Conservation (phyloP, 2,113 vertebrate species). For the Zosterops lateralis region DNA sequence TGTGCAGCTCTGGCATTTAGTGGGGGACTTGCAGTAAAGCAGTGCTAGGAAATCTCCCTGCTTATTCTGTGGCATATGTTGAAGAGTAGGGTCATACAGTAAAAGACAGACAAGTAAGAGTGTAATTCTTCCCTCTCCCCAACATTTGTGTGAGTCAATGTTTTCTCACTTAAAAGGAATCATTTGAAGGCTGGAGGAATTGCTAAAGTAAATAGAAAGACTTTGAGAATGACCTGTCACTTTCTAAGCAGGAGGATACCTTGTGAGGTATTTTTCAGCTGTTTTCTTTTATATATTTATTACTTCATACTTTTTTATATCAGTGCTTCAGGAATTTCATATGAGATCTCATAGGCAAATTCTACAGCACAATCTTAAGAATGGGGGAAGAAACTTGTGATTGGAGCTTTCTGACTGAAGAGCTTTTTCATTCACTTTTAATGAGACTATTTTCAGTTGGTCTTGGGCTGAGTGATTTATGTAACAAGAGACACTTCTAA, state of each 20-base stretch:
- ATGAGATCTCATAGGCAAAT: background rate
- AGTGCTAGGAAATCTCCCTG: background rate
- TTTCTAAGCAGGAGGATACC: background rate
- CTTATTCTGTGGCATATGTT: background rate
- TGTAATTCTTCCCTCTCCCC: background rate
- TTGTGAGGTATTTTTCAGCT: background rate
- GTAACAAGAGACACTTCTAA: background rate
- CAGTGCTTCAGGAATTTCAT: background rate
- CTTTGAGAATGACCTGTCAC: background rate
- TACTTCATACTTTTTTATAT: background rate
- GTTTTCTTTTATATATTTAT: background rate
- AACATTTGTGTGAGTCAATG: background rate
- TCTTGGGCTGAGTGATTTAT: constrained; percentile 14
- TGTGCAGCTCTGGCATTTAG: background rate
- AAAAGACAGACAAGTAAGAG: background rate
- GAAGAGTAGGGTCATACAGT: background rate
- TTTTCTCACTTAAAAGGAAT: background rate
- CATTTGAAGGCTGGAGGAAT: background rate
- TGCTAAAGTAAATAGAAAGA: background rate
- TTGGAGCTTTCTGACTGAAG: background rate
- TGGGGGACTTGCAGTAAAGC: background rate
- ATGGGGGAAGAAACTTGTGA: background rate
- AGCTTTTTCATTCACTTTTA: constrained; percentile 19
- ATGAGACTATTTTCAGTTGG: background rate
- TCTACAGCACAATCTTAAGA: background rate